These are phyloP conservation scores for Hydrozoanthus gracilis DNA, from an alignment of 92 coral and sea anemone genomes.

Conservation along the genomic window DNA sequence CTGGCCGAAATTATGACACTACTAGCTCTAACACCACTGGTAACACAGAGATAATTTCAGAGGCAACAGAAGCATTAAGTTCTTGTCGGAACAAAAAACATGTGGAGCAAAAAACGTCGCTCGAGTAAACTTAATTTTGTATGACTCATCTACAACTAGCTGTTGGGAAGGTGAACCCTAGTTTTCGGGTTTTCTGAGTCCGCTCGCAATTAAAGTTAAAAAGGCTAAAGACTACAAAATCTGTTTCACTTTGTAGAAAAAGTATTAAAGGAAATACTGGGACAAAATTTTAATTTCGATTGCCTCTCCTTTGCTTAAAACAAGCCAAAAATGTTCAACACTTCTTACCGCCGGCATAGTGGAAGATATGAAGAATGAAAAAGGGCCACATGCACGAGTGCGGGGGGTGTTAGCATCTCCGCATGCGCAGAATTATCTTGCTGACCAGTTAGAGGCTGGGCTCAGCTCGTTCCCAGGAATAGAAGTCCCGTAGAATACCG, in stretches of 20 bases:
- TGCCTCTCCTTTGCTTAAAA: slow-evolving; percentile 3
- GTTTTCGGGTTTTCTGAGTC: background rate
- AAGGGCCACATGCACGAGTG: slow-evolving; percentile 91
- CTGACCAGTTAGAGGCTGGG: slow-evolving; percentile 46
- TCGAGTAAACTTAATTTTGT: no score
- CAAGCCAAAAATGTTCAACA: background rate
- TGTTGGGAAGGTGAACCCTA: no score
- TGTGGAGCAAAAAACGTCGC: no score
- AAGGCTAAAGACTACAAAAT: background rate
- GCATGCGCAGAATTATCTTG: slow-evolving; percentile 57
- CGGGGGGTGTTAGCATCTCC: slow-evolving; percentile 86
- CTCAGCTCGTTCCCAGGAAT: slow-evolving; percentile 33
- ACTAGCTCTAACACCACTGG: no score
- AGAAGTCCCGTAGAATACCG: background rate
- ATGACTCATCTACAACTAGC: no score
- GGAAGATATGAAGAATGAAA: slow-evolving; percentile 77
- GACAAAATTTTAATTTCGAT: background rate
- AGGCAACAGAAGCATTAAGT: no score
- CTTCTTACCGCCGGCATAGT: slow-evolving; percentile 88
- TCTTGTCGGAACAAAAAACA: no score
- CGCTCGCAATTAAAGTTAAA: background rate
- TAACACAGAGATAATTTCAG: no score
- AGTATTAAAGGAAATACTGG: background rate
- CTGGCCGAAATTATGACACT: no score
- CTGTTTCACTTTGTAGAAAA: background rate